Percentiles rank a stretch among this genome's conserved stretches.
Conservation (phyloP, 2,113 vertebrate species). For the Butorides virescens region DNA sequence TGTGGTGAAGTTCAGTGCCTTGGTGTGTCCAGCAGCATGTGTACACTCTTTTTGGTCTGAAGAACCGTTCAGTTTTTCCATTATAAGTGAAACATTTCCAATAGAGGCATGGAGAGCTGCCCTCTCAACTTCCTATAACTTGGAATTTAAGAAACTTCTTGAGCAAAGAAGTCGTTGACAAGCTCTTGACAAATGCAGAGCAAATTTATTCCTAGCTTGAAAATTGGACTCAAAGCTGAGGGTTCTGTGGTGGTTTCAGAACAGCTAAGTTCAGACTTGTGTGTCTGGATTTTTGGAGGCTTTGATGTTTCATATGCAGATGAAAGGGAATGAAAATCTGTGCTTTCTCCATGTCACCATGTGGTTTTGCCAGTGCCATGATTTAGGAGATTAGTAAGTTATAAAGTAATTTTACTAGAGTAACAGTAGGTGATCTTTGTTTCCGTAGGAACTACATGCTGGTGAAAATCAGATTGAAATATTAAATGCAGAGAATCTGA, state of each 20-base stretch:
- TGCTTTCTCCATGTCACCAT: fast-evolving
- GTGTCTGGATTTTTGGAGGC: not conserved
- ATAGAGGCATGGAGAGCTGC: not conserved
- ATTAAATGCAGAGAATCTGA: constrained; percentile 80
- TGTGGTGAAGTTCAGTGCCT: not conserved
- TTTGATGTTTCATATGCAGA: not conserved
- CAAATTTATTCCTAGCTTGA: not conserved
- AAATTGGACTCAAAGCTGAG: not conserved
- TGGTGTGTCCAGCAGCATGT: not conserved
- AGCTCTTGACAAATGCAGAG: not conserved
- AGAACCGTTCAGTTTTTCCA: not conserved
- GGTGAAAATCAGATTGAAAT: constrained; percentile 92
- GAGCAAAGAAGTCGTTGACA: not conserved
- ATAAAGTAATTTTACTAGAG: not conserved
- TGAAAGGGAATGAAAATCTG: not conserved
- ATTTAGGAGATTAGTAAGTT: not conserved
- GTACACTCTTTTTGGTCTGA: no score
- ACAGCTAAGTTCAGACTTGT: not conserved
- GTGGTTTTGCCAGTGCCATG: not conserved
- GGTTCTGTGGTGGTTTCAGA: not conserved
- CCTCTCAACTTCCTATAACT: not conserved
- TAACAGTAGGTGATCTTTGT: not conserved
- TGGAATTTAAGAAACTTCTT: not conserved
- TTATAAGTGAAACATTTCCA: not conserved
- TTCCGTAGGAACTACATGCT: constrained; percentile 85